Percentiles rank a stretch among this genome's conserved stretches.
phyloP scores from a whole-genome alignment of 2,888 invertebrate genomes.

The Marasmarcha lunaedactyla region DNA sequence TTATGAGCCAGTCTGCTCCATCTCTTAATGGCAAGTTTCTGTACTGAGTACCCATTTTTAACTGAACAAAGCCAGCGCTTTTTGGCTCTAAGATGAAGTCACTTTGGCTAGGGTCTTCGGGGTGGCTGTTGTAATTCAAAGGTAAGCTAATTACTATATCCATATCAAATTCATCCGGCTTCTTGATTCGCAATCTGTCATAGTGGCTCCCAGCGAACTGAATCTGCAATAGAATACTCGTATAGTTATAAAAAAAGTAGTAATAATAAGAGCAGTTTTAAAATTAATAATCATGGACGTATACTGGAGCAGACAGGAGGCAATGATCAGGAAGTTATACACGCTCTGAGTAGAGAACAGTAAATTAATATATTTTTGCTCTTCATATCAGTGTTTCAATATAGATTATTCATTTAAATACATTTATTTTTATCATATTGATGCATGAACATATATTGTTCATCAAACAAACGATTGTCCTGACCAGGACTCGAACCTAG shows the following conservation, averaged over 20 bases:
- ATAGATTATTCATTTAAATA: too few relatives aligned
- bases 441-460: too few relatives aligned
- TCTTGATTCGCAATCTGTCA: conserved; percentile 66
- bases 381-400: too few relatives aligned
- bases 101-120: conserved; percentile 24
- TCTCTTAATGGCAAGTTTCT: conserved; percentile 29
- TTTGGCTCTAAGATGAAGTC: conserved; percentile 43
- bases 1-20: conserved; percentile 28
- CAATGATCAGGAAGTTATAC: too few relatives aligned
- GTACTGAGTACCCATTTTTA: conserved; percentile 43
- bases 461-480: too few relatives aligned
- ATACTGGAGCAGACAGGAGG: too few relatives aligned
- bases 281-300: too few relatives aligned
- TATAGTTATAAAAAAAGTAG: conserved; percentile 1
- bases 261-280: too few relatives aligned
- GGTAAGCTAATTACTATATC: conserved; percentile 67
- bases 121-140: conserved; percentile 27
- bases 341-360: too few relatives aligned
- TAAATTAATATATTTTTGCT: too few relatives aligned
- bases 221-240: conserved; percentile 23
- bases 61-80: conserved; percentile 51
- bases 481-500: too few relatives aligned
- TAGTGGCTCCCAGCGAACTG: conserved; percentile 72
- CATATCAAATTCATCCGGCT: conserved; percentile 72
- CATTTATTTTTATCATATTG: too few relatives aligned